Evolutionary conservation across 2,888 invertebrate species (phyloP), one percentile per base, ranked within the genome.

Genomic region (Protodeltote pygarga): DNA sequence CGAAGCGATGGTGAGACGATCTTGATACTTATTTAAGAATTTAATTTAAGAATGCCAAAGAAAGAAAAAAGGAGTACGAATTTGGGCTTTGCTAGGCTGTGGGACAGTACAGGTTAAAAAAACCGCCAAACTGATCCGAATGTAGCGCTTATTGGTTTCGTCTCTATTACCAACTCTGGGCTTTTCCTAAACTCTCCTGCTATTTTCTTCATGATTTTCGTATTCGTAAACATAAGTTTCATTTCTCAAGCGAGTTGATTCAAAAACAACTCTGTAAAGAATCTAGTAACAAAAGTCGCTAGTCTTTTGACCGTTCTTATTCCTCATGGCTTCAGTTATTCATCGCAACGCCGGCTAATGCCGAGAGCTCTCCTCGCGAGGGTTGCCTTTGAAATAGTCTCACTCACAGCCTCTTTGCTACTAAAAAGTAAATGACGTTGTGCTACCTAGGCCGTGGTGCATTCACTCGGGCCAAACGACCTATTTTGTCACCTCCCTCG

Each of bases 371-470:
- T 73, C 47, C 53, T 58, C 63, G 47, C 58, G 59, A 71, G 63
- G 48, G 65, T 41, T 45, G 63, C 72, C 65, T 75, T 76, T 75
- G 62, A 71, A 71, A 61, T 58, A 64, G 54, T 57, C 64, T 66
- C 64, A 54, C 67, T 64, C 59, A 51, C 63, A 54, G 69, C 66
- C 74, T 69, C 67, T 74, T 73, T 71, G 67, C 66, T 46, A 58
- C 60, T 63, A 69, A 73, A 70, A 69, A 73, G 73, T 72, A 79
- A 79, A 73, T 76, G 77, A 74, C 72, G 73, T 71, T 71, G 64
- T 54, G 55, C 47, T 65, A 39, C 46, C 46, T 46, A 69, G 65
- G 69, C 72, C 69, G 57, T 37, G 16, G 50, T 59, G 76, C 71
- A 75, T 73, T 75, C 70, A 67, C 33, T 57, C 65, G 53, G 62